Percentiles rank a stretch among this genome's conserved stretches.
phyloP scores from a whole-genome alignment of 2,797 vertebrate genomes.

The Mycteria americana region DNA sequence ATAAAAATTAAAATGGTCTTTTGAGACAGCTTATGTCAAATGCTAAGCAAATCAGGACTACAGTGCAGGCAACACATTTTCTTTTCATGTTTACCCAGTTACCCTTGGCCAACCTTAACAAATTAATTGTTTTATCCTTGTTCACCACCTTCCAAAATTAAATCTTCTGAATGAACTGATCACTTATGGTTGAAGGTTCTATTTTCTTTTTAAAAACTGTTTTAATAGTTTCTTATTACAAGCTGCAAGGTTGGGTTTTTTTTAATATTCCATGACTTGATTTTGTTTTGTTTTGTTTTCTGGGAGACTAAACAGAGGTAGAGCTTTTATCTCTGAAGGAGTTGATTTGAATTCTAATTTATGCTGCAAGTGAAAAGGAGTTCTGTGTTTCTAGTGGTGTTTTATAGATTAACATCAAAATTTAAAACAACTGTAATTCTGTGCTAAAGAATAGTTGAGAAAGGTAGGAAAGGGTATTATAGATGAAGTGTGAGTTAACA shows the following conservation, averaged over 20 bases:
- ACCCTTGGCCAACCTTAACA: neutral
- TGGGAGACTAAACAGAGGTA: neutral
- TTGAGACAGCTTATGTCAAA: neutral
- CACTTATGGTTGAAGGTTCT: neutral
- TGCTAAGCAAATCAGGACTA: neutral
- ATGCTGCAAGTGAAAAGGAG: neutral
- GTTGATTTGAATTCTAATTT: neutral
- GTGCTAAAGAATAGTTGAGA: neutral
- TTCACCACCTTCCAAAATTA: neutral
- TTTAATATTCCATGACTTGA: neutral
- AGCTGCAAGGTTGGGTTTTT: neutral
- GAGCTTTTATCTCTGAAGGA: neutral
- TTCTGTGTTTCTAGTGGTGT: neutral
- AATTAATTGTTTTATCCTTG: neutral
- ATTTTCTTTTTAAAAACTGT: neutral
- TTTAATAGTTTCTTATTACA: neutral
- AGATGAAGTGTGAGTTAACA: neutral
- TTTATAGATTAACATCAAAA: neutral
- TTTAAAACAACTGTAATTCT: neutral
- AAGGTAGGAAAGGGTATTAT: neutral
- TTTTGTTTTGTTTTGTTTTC: neutral
- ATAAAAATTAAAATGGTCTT: slow-evolving; percentile 4
- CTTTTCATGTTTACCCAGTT: neutral
- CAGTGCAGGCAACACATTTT: neutral
- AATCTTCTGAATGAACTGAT: neutral